Evolutionary conservation across 2,888 invertebrate genomes (phyloP).

Genomic region (Yponomeuta cagnagella): DNA sequence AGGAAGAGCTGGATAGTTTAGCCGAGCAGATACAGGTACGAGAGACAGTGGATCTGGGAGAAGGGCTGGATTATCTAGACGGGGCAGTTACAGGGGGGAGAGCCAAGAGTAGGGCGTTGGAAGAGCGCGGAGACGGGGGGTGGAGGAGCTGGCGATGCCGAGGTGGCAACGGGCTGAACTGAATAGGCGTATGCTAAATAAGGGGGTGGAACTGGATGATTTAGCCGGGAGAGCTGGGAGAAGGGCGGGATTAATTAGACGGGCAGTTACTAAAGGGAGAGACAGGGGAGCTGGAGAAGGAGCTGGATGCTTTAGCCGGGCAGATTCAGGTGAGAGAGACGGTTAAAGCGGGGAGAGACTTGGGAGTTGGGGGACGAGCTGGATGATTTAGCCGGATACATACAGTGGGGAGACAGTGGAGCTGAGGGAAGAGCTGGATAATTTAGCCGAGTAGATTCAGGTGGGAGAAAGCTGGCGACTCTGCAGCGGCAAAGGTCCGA

Average conservation of each 20-base stretch:
- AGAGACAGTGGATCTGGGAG: no score
- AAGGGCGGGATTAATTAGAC: no score
- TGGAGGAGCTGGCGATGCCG: constrained; percentile 89
- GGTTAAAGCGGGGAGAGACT: no score
- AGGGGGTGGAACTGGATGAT: constrained; percentile 86
- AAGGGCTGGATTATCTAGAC: no score
- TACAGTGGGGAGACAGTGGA: constrained; percentile 43
- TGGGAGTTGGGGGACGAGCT: no score
- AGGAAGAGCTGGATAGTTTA: not conserved
- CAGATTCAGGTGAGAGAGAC: no score
- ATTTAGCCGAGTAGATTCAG: not conserved
- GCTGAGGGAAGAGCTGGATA: not conserved
- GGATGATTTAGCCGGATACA: constrained; percentile 85
- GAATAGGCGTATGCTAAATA: constrained; percentile 84
- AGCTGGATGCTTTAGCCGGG: constrained; percentile 67
- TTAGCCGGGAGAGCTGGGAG: not conserved
- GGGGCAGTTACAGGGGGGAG: constrained; percentile 26
- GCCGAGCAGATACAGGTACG: not conserved
- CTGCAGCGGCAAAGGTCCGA: no score
- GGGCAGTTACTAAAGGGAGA: no score
- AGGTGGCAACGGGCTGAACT: constrained; percentile 90
- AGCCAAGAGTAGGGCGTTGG: constrained; percentile 86
- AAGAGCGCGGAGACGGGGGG: constrained; percentile 92
- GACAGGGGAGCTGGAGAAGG: no score
- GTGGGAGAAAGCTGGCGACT: not conserved